Conservation (phyloP, 1,140 invertebrate species). For the Sesamia nonagrioides region DNA sequence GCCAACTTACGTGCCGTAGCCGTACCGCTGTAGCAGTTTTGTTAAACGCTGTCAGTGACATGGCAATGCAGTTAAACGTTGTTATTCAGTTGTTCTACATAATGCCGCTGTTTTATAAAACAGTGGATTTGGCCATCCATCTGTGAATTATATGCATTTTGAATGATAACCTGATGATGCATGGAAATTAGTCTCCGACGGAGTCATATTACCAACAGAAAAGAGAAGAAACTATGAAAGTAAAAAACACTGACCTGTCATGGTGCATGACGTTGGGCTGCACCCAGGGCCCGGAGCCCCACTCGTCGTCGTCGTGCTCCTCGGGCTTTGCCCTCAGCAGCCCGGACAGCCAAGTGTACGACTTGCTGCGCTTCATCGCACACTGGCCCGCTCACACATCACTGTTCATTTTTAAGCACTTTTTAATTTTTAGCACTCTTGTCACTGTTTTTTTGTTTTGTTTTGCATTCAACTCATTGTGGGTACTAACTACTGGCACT, state of each 20-base stretch:
- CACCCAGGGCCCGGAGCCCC: constrained; percentile 77
- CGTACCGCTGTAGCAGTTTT: too few relatives aligned
- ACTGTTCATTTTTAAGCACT: constrained; percentile 31
- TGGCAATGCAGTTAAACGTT: too few relatives aligned
- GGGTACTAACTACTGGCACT: constrained; percentile 16
- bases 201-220: too few relatives aligned
- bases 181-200: too few relatives aligned
- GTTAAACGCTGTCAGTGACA: too few relatives aligned
- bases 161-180: too few relatives aligned
- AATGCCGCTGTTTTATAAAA: too few relatives aligned
- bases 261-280: constrained; percentile 67
- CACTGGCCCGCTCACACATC: constrained; percentile 35
- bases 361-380: constrained; percentile 82
- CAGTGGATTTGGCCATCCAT: too few relatives aligned
- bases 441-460: too few relatives aligned
- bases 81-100: too few relatives aligned
- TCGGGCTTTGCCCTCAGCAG: constrained; percentile 70
- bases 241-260: constrained; percentile 67
- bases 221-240: background rate
- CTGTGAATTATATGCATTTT: too few relatives aligned
- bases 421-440: constrained; percentile 12
- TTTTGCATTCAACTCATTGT: background rate
- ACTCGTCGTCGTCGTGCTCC: constrained; percentile 68
- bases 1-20: too few relatives aligned
- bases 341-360: constrained; percentile 84